Percentiles rank a stretch among this genome's conserved stretches.
Evolutionary conservation across 2,113 vertebrate genomes (phyloP).

Genomic region (Barbus barbus): DNA sequence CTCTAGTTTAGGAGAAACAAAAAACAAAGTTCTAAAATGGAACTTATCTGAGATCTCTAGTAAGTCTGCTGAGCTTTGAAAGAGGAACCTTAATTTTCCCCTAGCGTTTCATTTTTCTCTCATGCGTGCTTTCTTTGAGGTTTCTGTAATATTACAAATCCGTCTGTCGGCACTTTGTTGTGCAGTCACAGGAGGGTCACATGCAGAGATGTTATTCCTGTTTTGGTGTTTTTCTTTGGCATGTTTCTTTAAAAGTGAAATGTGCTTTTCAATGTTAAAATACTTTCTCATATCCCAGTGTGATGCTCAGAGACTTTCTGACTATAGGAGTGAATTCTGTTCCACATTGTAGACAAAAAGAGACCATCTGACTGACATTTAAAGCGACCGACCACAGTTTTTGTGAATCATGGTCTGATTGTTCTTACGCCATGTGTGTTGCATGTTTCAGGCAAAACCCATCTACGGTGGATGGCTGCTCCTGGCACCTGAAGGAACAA

Average conservation of each 20-base stretch:
- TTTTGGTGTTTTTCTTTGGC: not conserved
- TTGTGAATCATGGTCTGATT: not conserved
- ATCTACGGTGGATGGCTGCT: constrained; percentile 82
- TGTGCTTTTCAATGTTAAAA: constrained; percentile 18
- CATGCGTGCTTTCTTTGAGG: not conserved
- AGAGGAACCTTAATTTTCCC: not conserved
- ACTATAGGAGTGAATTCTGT: too few relatives aligned
- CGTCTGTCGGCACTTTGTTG: not conserved
- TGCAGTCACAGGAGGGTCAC: constrained; percentile 27
- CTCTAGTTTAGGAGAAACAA: not conserved
- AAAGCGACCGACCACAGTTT: not conserved
- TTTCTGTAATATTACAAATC: constrained; percentile 23
- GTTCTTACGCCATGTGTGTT: constrained; percentile 5
- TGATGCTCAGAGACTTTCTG: not conserved
- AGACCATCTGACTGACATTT: not conserved
- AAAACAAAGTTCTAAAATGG: not conserved
- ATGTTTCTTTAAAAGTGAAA: not conserved
- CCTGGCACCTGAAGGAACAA: constrained; percentile 80
- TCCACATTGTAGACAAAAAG: not conserved
- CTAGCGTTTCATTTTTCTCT: not conserved
- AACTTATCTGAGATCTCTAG: not conserved
- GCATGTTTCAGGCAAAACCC: constrained; percentile 73
- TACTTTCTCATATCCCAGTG: not conserved
- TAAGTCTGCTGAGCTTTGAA: constrained; percentile 6
- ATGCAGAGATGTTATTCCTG: constrained; percentile 7